Conservation (phyloP, 1,140 invertebrate genomes). For the Mesaphorura yosii region DNA sequence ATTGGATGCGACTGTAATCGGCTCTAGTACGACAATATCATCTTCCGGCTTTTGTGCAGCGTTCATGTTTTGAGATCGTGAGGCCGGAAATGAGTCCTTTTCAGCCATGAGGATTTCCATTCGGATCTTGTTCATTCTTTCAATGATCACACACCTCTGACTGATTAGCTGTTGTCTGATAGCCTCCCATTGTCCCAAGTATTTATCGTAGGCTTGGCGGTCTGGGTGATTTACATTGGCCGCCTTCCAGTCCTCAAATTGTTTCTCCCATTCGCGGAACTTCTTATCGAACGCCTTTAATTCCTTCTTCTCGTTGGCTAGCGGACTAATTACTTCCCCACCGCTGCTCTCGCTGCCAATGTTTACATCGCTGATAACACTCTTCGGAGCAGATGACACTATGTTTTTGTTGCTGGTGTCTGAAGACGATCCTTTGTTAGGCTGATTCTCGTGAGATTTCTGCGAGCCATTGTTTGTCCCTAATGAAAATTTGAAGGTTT, state of each 20-base stretch:
- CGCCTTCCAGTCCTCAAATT: conserved; percentile 29
- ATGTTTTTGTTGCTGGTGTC: neutral
- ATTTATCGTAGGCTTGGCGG: conserved; percentile 17
- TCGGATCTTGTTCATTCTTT: conserved; percentile 20
- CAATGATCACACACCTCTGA: conserved; percentile 24
- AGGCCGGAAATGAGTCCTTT: no score
- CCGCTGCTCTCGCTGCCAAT: neutral
- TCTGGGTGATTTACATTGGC: conserved; percentile 24
- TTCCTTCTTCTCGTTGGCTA: no score
- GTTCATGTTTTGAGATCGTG: no score
- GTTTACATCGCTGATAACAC: no score
- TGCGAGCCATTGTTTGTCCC: no score
- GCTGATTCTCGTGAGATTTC: neutral
- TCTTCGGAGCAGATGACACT: no score
- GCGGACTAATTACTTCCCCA: conserved; percentile 12
- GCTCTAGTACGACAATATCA: no score
- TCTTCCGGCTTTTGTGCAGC: no score
- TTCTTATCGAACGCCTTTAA: conserved; percentile 26
- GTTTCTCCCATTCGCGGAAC: conserved; percentile 28
- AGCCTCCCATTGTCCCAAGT: conserved; percentile 23
- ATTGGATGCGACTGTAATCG: no score
- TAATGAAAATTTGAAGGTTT: no score
- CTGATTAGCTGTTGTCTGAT: conserved; percentile 20
- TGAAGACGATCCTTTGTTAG: neutral
- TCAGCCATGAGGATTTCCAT: no score